Evolutionary conservation across 2,888 invertebrate genomes (phyloP).

Genomic region (Chymomyza amoena): DNA sequence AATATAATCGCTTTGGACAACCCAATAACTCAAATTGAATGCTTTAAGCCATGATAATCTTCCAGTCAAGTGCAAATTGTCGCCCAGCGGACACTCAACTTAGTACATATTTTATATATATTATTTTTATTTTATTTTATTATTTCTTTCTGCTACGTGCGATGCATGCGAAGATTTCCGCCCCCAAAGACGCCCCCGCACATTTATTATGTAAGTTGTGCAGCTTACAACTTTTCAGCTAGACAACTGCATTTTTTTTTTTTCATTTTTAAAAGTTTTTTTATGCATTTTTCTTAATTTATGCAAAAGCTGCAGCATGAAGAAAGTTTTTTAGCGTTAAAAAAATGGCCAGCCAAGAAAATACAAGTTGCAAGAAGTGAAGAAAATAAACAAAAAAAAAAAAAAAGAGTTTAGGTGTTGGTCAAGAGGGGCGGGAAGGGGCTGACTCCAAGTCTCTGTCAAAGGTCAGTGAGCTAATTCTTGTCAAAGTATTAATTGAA

Average conservation of each 20-base stretch:
- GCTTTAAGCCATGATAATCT: neutral
- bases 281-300: slow-evolving; percentile 48
- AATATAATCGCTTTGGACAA: neutral
- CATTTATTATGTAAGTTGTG: slow-evolving; percentile 23
- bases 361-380: slow-evolving; percentile 23
- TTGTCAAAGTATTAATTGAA: slow-evolving; percentile 39
- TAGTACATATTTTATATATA: neutral
- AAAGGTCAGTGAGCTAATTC: slow-evolving; percentile 22
- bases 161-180: neutral
- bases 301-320: slow-evolving; percentile 38
- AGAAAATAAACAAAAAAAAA: neutral
- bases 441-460: neutral
- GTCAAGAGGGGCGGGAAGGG: neutral
- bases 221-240: slow-evolving; percentile 18
- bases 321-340: slow-evolving; percentile 19
- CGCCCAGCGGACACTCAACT: neutral
- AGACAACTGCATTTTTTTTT: neutral
- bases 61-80: neutral
- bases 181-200: neutral
- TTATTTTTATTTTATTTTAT: neutral
- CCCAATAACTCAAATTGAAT: neutral
- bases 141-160: neutral
- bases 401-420: neutral
- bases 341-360: neutral
- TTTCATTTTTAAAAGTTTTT: neutral